A percentile compares a stretch with the other conserved stretches of the same genome.
Conservation (phyloP, 2,888 invertebrate species). For the Conistra vaccinii region DNA sequence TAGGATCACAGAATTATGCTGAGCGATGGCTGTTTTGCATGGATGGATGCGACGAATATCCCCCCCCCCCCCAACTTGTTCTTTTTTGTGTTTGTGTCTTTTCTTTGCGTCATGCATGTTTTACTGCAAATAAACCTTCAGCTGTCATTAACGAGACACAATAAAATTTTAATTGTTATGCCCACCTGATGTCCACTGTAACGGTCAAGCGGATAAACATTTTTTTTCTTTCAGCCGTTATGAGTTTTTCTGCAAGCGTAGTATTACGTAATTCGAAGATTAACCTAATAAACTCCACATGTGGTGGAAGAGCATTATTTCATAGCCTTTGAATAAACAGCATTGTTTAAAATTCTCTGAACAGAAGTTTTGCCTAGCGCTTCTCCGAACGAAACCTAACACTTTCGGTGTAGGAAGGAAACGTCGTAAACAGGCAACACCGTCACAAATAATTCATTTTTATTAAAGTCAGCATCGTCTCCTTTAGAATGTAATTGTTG, state of each 20-base stretch:
- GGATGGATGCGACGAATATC: too few species aligned
- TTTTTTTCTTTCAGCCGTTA: not conserved
- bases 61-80: not conserved
- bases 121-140: too few species aligned
- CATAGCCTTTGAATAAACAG: constrained; percentile 12
- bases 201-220: too few species aligned
- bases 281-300: constrained; percentile 6
- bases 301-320: constrained; percentile 5
- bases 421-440: not conserved
- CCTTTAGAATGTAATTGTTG: not conserved
- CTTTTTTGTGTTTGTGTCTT: not conserved
- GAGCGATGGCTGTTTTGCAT: too few species aligned
- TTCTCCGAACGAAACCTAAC: constrained; percentile 50
- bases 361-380: constrained; percentile 35
- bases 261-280: too few species aligned
- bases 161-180: too few species aligned
- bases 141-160: too few species aligned
- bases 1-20: not conserved
- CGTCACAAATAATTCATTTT: not conserved
- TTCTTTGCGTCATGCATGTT: not conserved
- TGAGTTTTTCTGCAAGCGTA: not conserved
- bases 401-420: constrained; percentile 3
- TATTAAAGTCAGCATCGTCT: not conserved
- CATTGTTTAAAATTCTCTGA: constrained; percentile 50
- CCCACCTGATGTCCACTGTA: too few species aligned